Base-by-base conservation (phyloP, 2,797 vertebrate species). In the Trachops cirrhosus region DNA sequence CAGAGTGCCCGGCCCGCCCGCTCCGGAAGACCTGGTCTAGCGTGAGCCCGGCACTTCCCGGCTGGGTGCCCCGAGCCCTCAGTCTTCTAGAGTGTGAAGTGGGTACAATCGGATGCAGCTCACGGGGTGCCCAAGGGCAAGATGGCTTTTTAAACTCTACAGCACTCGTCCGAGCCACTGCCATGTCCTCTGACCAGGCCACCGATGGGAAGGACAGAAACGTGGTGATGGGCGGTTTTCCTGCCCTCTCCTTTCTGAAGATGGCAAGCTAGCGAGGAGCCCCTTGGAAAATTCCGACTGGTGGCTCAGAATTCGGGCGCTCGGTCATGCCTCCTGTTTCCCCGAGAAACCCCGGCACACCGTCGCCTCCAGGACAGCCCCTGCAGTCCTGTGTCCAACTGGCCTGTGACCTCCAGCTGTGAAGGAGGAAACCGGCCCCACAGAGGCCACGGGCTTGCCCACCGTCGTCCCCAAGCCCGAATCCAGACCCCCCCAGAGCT, bases 11-110 rank as follows among this genome's bases (percentile, higher is more conserved):
- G 2, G 41, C 18, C 8, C 14, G 24, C 37, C 21, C 1, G 5
- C 1, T 22, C 50, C 1, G 5, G 48, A 37, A 74, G 59, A 44
- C 73, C 57, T 0, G 0, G 59, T 24, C 1, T 0, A 8, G 11
- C 44, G 50, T 1, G 1, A 75, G 50, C 39, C 73, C 80, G 59
- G 64, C 84, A 7, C 19, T 52, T 52, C 21, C 44, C 11, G 32
- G 84, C 50, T 86, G 16, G 34, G 59, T 12, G 21, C 70, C 77
- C 54, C 41, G 41, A 41, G 71, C 57, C 74, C 96, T 95, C 80
- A 34, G 7, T 73, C 96, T 92, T 70, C 91, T 84, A 14, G 1
- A 22, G 29, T 32, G 22, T 26, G 73, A 73, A 62, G 46, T 21
- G 16, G 16, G 54, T 11, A 15, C 32, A 19, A 9, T 11, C 22